Conservation (phyloP, 1,140 invertebrate species). For the Euura saliciscinereae region DNA sequence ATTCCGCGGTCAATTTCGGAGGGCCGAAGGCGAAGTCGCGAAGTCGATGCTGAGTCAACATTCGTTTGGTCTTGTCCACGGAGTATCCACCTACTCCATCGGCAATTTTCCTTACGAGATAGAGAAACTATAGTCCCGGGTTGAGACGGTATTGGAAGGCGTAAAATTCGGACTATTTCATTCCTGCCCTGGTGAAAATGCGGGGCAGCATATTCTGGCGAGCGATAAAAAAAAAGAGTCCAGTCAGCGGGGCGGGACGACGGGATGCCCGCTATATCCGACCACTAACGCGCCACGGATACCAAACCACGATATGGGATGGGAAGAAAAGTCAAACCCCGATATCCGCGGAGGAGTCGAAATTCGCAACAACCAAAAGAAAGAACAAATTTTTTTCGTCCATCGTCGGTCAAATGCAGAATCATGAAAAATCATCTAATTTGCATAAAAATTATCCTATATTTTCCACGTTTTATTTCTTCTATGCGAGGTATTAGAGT, state of each 20-base stretch:
- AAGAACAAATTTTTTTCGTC: too few relatives aligned
- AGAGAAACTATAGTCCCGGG: background rate
- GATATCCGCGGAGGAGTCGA: background rate
- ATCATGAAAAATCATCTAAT: too few relatives aligned
- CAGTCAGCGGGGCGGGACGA: background rate
- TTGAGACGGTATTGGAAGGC: too few relatives aligned
- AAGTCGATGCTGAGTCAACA: background rate
- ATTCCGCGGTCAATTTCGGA: background rate
- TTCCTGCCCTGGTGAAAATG: background rate
- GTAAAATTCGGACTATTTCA: background rate
- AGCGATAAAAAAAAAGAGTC: background rate
- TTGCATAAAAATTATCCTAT: too few relatives aligned
- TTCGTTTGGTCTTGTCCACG: background rate
- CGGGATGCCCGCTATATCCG: too few relatives aligned
- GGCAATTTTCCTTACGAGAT: background rate
- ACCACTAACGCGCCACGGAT: too few relatives aligned
- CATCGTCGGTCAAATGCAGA: too few relatives aligned
- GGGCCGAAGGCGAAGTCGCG: too few relatives aligned
- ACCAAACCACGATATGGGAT: background rate
- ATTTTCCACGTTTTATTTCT: too few relatives aligned
- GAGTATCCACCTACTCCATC: background rate
- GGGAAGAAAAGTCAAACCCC: too few relatives aligned
- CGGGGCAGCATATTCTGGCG: too few relatives aligned
- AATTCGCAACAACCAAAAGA: background rate
- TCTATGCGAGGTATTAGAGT: too few relatives aligned